Conservation (phyloP, 1,140 invertebrate species). For the Drosophila willistoni region DNA sequence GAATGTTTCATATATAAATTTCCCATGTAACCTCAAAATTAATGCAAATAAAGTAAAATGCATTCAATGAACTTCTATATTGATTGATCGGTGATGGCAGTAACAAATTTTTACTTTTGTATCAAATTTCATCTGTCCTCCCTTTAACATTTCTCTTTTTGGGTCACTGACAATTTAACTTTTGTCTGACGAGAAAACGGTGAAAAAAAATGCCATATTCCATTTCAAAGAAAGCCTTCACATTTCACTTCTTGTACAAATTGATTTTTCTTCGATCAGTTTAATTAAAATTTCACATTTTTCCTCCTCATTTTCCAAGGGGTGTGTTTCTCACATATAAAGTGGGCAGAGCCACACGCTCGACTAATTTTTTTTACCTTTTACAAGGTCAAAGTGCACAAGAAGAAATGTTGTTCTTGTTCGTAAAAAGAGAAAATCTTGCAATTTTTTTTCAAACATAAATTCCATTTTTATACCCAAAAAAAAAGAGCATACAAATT, state of each 20-base stretch:
- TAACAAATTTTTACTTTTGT: background rate
- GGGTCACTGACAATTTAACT: slow-evolving; percentile 4
- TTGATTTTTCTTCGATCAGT: slow-evolving; percentile 26
- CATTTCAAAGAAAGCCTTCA: slow-evolving; percentile 28
- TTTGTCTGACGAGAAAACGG: background rate
- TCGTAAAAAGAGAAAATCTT: slow-evolving; percentile 56
- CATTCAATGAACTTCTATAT: background rate
- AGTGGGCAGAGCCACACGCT: slow-evolving; percentile 36
- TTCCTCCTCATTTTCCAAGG: slow-evolving; percentile 32
- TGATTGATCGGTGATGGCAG: background rate
- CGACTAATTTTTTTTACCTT: slow-evolving; percentile 60
- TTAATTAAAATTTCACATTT: slow-evolving; percentile 63
- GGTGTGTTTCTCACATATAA: slow-evolving; percentile 45
- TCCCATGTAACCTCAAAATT: too few species aligned
- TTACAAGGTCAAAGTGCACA: slow-evolving; percentile 59
- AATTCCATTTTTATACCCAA: slow-evolving; percentile 41
- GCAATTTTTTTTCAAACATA: slow-evolving; percentile 43
- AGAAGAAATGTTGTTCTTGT: slow-evolving; percentile 36
- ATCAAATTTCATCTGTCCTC: too few species aligned
- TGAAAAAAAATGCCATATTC: background rate
- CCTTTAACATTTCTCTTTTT: background rate
- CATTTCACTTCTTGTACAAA: slow-evolving; percentile 26
- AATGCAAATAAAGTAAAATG: background rate
- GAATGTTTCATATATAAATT: too few species aligned
- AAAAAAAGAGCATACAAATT: slow-evolving; percentile 10